A percentile compares a stretch with the other conserved stretches of the same genome.
Conservation (phyloP, 2,888 invertebrate species). For the Physocephala rufipes region DNA sequence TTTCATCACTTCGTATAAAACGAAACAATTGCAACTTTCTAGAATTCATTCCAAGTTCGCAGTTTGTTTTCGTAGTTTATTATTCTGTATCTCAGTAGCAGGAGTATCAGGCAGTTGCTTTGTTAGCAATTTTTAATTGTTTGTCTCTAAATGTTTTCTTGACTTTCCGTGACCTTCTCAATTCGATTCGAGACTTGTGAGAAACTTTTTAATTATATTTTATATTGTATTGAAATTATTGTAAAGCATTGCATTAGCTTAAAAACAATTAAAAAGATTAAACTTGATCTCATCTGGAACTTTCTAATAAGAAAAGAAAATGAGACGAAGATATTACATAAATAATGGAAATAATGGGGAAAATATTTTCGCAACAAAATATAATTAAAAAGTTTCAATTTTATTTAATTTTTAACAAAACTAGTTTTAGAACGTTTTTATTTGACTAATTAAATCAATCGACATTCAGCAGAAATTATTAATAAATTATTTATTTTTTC, state of each 20-base stretch:
- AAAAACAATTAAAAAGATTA: constrained; percentile 1
- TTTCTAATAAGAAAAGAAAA: neutral
- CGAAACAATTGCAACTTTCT: neutral
- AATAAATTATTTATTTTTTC: too few relatives aligned
- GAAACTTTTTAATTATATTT: constrained; percentile 19
- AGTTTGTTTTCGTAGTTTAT: constrained; percentile 13
- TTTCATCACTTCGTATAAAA: neutral
- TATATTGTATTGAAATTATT: neutral
- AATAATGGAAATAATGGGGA: too few relatives aligned
- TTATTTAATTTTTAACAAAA: too few relatives aligned
- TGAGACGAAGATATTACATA: too few relatives aligned
- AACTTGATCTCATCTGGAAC: neutral
- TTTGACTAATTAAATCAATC: too few relatives aligned
- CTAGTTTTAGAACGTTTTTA: too few relatives aligned
- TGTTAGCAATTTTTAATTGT: constrained; percentile 22
- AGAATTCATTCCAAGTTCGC: too few relatives aligned
- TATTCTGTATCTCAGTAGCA: neutral
- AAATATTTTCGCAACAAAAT: too few relatives aligned
- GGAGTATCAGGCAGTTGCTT: constrained; percentile 8
- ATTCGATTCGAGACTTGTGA: neutral
- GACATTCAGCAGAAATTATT: too few relatives aligned
- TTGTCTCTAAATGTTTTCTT: constrained; percentile 26
- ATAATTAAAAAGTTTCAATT: too few relatives aligned
- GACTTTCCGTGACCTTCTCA: neutral
- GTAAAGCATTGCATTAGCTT: neutral